Conservation (phyloP, 2,113 vertebrate genomes). For the Amia ocellicauda region DNA sequence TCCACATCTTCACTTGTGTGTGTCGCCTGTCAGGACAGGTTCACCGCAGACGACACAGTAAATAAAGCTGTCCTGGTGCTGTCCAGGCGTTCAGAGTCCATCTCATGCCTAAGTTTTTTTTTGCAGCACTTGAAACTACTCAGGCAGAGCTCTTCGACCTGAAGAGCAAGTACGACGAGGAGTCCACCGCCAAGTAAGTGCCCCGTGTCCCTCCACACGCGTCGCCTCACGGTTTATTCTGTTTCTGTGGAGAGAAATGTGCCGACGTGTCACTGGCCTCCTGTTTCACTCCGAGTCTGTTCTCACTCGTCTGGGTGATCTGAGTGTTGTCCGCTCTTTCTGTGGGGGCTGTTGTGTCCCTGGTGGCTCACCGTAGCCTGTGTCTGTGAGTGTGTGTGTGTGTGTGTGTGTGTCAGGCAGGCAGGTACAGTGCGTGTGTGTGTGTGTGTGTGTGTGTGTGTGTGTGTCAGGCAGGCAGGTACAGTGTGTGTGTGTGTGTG, state of each 20-base stretch:
- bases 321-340: background rate
- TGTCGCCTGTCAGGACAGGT: too few species aligned
- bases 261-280: too few species aligned
- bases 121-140: slow-evolving; percentile 94
- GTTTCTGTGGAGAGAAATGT: too few species aligned
- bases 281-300: background rate
- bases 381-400: too few species aligned
- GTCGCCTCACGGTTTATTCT: too few species aligned
- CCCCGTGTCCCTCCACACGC: background rate
- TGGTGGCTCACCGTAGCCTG: too few species aligned
- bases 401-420: too few species aligned
- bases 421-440: background rate
- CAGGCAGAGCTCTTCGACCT: slow-evolving; percentile 97
- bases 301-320: too few species aligned
- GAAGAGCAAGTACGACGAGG: slow-evolving; percentile 98
- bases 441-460: too few species aligned
- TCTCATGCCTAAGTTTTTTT: slow-evolving; percentile 23
- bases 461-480: background rate
- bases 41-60: background rate
- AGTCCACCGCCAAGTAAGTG: slow-evolving; percentile 96
- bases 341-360: background rate
- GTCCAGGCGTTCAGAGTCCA: slow-evolving; percentile 8
- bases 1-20: too few species aligned
- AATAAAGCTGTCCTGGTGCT: background rate
- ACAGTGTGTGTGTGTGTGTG: background rate